Evolutionary conservation across 1,140 invertebrate species (phyloP), one percentile per base, ranked within the genome.

Genomic region (Cydia amplana): DNA sequence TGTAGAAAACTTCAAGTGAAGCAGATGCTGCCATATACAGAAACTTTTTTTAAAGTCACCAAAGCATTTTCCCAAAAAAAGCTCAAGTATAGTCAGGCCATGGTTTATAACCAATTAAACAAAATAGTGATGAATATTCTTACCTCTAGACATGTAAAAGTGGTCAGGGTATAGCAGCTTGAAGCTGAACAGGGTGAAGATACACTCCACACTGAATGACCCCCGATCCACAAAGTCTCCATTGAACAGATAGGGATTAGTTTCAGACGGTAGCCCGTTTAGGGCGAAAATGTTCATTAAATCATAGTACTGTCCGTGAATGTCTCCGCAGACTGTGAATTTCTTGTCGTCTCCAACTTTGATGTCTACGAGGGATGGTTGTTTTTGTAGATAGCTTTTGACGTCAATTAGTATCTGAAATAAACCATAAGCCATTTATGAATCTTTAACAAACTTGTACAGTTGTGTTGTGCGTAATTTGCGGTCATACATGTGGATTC

Each of bases 251-350:
- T 99, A 99, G 77, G 99, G 99, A 94, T 99, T 99, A 60, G 94
- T 95, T 88, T 97, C 95, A 12, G 98, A 99, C 14, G 99, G 99
- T 55, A 98, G 91, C 12, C 98, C 99, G 93, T 99, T 99, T 55
- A 99, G 93, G 86, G 98, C 94, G 94, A 99, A 99, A 81, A 99
- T 99, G 93, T 99, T 99, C 93, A 99, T 95, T 65, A 99, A 93
- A 94, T 99, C 99, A 93, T 98, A 99, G 94, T 96, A 99, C 93
- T 99, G 99, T 25, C 99, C 99, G 93, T 99, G 99, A 83, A 99
- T 98, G 93, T 99, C 99, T n/a, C 99, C 99, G 93, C 99, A 99
- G 73, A 99, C 96, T 40, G 99, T 99, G 91, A 99, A 99, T 94
- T 99, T 99, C 70, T 96, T 94, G 63, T 97, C 95, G 88, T 97